phyloP scores from a whole-genome alignment of 2,797 vertebrate species.

The Acridotheres tristis region DNA sequence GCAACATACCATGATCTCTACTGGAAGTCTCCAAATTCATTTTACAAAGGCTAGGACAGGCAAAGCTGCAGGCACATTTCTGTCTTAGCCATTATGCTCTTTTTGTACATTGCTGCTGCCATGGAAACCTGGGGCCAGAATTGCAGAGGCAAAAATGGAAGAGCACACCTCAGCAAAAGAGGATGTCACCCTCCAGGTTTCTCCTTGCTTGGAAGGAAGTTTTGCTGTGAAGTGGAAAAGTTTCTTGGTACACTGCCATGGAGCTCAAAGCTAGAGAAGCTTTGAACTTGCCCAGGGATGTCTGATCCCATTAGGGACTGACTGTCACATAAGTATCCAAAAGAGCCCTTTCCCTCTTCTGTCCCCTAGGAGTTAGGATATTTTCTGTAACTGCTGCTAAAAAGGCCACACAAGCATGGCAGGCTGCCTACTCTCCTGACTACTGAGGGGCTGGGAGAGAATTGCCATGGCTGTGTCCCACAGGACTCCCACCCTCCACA shows the following conservation, averaged over 20 bases:
- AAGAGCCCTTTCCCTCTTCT: neutral
- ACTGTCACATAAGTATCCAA: neutral
- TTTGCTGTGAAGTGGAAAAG: neutral
- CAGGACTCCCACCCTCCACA: neutral
- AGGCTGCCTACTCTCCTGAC: neutral
- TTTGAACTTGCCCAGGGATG: neutral
- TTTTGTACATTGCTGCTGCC: neutral
- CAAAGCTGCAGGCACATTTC: neutral
- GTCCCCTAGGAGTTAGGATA: neutral
- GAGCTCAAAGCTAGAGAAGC: neutral
- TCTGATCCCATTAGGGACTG: neutral
- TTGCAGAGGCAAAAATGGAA: neutral
- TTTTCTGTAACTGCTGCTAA: neutral
- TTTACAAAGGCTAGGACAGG: neutral
- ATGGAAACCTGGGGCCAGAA: neutral
- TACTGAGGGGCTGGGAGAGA: neutral
- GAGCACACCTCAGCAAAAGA: neutral
- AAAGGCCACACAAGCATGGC: neutral
- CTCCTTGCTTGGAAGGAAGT: neutral
- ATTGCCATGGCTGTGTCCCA: rapidly evolving
- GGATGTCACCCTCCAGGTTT: neutral
- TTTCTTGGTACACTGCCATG: neutral
- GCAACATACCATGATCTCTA: neutral
- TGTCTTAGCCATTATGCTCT: neutral
- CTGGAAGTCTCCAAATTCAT: neutral